These are phyloP conservation scores for Drosophila mayaguana DNA, from an alignment of 2,888 invertebrate genomes.

Conservation along the genomic window DNA sequence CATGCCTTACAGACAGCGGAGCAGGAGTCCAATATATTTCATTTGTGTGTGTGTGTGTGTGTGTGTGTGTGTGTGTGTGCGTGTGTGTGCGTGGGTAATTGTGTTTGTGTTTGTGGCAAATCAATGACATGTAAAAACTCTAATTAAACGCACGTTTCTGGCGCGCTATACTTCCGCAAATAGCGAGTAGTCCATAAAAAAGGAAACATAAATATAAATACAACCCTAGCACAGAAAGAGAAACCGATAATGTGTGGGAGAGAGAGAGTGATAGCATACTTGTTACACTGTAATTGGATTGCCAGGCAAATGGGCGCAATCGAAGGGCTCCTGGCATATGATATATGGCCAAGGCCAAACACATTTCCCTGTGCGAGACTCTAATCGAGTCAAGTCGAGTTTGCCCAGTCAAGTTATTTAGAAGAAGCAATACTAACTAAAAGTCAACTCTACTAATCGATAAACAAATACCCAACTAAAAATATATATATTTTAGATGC, in stretches of 20 bases:
- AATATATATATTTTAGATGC: not conserved
- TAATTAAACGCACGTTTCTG: constrained; percentile 75
- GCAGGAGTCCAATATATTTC: constrained; percentile 28
- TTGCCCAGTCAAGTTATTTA: not conserved
- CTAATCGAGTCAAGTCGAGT: constrained; percentile 30
- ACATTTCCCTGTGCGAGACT: constrained; percentile 2
- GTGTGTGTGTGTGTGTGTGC: constrained; percentile 17
- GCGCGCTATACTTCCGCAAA: constrained; percentile 36
- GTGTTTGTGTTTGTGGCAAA: constrained; percentile 56
- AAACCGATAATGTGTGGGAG: constrained; percentile 1
- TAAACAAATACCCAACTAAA: not conserved
- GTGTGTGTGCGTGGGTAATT: constrained; percentile 20
- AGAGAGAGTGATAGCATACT: constrained; percentile 13
- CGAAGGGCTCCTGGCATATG: constrained; percentile 44
- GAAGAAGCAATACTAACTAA: not conserved
- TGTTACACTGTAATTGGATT: constrained; percentile 32
- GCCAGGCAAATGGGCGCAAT: constrained; percentile 32
- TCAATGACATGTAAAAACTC: constrained; percentile 78
- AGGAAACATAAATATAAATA: constrained; percentile 16
- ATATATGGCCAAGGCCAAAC: constrained; percentile 34
- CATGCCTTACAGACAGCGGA: constrained; percentile 13
- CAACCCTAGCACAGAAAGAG: constrained; percentile 12
- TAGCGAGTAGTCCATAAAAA: constrained; percentile 40
- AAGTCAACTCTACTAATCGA: not conserved
- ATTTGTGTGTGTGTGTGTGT: constrained; percentile 29